These are phyloP conservation scores for Acrossocheilus fasciatus DNA, from an alignment of 2,797 vertebrate genomes.

Conservation along the genomic window DNA sequence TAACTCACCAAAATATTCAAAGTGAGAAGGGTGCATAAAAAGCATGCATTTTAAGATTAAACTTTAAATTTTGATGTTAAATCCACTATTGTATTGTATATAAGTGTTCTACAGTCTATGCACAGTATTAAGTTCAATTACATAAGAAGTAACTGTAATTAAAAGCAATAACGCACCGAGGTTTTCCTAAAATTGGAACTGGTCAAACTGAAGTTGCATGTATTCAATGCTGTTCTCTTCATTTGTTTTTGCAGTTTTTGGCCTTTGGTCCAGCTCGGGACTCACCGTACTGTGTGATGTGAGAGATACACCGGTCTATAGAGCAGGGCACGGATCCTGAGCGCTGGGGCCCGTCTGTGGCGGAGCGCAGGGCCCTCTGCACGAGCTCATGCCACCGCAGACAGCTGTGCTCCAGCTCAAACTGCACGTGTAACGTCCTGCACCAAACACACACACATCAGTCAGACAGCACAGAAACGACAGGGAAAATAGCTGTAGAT, in stretches of 20 bases:
- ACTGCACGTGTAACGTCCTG: conserved; percentile 72
- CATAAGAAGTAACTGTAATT: too few species aligned
- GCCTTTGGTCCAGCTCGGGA: not conserved
- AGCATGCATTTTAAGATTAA: too few species aligned
- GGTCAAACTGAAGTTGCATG: not conserved
- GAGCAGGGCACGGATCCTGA: conserved; percentile 58
- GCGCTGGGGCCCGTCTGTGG: conserved; percentile 14
- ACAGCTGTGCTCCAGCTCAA: conserved; percentile 73
- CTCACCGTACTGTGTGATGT: conserved; percentile 76
- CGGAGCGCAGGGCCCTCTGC: conserved; percentile 48
- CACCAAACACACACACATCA: not conserved
- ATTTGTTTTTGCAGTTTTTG: too few species aligned
- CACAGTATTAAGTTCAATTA: too few species aligned
- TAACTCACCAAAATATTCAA: too few species aligned
- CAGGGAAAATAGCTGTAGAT: too few species aligned
- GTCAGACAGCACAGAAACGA: too few species aligned
- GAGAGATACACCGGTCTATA: conserved; percentile 78
- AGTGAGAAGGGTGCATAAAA: too few species aligned
- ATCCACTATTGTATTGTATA: too few species aligned
- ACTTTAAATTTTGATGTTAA: too few species aligned
- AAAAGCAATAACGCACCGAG: not conserved
- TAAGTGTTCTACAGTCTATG: too few species aligned
- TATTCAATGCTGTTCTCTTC: not conserved
- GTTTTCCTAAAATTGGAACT: not conserved
- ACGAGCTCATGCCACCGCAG: conserved; percentile 71